Percentiles rank a stretch among this genome's conserved stretches.
phyloP scores from a whole-genome alignment of 1,140 invertebrate species.

The Nephila pilipes region DNA sequence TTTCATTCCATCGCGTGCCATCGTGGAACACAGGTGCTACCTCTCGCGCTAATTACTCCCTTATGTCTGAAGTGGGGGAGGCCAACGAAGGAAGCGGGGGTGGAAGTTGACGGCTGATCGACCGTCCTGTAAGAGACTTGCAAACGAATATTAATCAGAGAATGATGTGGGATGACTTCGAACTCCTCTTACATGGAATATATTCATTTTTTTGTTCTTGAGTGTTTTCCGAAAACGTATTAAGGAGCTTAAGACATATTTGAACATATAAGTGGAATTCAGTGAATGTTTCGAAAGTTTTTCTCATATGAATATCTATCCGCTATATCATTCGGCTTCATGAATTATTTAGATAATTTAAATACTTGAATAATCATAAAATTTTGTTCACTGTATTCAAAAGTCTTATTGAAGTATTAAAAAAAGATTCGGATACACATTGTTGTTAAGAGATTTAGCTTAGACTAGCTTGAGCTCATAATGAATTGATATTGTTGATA shows the following conservation, averaged over 20 bases:
- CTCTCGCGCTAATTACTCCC: constrained; percentile 52
- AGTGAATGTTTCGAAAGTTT: too few relatives aligned
- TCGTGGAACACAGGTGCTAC: constrained; percentile 59
- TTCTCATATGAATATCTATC: too few relatives aligned
- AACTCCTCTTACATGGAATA: not conserved
- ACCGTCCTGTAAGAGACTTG: constrained; percentile 49
- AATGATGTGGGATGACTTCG: constrained; percentile 47
- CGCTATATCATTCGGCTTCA: too few relatives aligned
- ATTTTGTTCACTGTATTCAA: too few relatives aligned
- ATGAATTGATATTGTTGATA: too few relatives aligned
- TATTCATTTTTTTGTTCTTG: not conserved
- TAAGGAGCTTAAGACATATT: not conserved
- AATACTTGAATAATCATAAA: too few relatives aligned
- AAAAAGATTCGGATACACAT: too few relatives aligned
- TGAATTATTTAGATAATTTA: too few relatives aligned
- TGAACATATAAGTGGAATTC: too few relatives aligned
- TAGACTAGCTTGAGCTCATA: too few relatives aligned
- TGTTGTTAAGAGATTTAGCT: too few relatives aligned
- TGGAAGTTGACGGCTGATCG: constrained; percentile 49
- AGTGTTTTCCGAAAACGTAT: not conserved
- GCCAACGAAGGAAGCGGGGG: not conserved
- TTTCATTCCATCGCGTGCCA: constrained; percentile 41
- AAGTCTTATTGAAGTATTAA: too few relatives aligned
- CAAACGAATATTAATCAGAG: constrained; percentile 68
- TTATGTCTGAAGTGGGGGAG: constrained; percentile 33